Percentiles rank a stretch among this genome's conserved stretches.
Conservation (phyloP, 1,140 invertebrate species). For the Cepaea nemoralis region DNA sequence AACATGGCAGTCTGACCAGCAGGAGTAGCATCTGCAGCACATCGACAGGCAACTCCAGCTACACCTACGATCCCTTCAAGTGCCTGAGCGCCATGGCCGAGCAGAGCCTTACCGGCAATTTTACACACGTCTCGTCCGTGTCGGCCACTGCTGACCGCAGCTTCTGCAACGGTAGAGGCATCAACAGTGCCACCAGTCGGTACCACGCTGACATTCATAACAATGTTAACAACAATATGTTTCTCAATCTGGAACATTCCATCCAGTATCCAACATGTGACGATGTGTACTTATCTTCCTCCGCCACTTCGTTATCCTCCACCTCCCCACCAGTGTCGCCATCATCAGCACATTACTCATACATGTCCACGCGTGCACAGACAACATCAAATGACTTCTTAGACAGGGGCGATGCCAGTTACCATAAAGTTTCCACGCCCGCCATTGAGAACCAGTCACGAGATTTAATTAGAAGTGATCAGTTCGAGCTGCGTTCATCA, state of each 20-base stretch:
- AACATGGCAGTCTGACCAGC: constrained; percentile 1
- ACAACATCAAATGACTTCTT: constrained; percentile 5
- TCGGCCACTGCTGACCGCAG: not conserved
- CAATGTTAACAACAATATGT: constrained; percentile 19
- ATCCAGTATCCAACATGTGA: not conserved
- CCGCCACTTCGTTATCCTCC: constrained; percentile 16
- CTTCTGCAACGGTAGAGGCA: not conserved
- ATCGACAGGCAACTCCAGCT: not conserved
- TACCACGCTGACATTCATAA: not conserved
- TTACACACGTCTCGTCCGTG: constrained; percentile 13
- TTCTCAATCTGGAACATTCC: not conserved
- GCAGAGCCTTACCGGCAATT: constrained; percentile 43
- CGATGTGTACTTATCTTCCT: constrained; percentile 1
- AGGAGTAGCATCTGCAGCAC: not conserved
- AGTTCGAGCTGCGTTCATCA: not conserved
- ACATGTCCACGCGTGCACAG: not conserved
- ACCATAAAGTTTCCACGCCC: not conserved
- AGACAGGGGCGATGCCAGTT: not conserved
- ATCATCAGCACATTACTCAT: constrained; percentile 32
- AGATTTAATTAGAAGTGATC: constrained; percentile 1
- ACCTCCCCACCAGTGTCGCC: constrained; percentile 8
- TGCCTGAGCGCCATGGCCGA: constrained; percentile 46
- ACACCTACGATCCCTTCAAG: constrained; percentile 43
- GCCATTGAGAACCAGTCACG: not conserved
- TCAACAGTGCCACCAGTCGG: not conserved